Percentiles rank a stretch among this genome's conserved stretches.
Evolutionary conservation across 2,888 invertebrate species (phyloP).

Genomic region (Ectemnius continuus): DNA sequence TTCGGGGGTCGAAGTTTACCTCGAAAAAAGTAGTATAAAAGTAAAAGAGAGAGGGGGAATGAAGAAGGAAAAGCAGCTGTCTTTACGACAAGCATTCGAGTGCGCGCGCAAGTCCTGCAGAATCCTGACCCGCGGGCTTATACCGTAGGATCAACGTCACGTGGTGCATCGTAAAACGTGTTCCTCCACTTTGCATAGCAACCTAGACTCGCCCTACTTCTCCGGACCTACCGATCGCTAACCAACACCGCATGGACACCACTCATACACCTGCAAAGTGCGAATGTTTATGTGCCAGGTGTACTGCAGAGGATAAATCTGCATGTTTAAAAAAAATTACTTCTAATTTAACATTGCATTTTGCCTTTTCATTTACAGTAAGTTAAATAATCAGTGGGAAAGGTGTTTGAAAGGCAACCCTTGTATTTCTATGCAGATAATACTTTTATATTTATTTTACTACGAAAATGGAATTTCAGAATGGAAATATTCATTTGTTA

Average conservation of each 20-base stretch:
- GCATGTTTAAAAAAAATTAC: too few species aligned
- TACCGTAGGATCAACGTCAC: constrained; percentile 43
- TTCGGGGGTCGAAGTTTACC: neutral
- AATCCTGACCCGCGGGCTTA: constrained; percentile 47
- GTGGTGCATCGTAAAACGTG: constrained; percentile 50
- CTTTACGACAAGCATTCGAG: constrained; percentile 1
- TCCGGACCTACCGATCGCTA: constrained; percentile 22
- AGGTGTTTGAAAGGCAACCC: too few species aligned
- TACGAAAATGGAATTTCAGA: too few species aligned
- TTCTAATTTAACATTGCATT: too few species aligned
- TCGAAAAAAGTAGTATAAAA: neutral
- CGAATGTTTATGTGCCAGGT: too few species aligned
- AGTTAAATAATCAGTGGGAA: too few species aligned
- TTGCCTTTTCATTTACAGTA: too few species aligned
- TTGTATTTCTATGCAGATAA: too few species aligned
- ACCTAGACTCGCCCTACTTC: constrained; percentile 42
- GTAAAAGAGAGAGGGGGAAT: neutral
- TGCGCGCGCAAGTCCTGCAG: constrained; percentile 56
- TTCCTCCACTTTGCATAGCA: constrained; percentile 48
- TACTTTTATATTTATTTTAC: too few species aligned
- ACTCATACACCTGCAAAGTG: too few species aligned
- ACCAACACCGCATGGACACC: neutral
- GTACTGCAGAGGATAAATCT: too few species aligned
- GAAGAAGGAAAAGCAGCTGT: constrained; percentile 8
- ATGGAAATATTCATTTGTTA: too few species aligned